Percentiles rank a stretch among this genome's conserved stretches.
Conservation (phyloP, 2,797 vertebrate genomes). For the Enteromius anoplus region DNA sequence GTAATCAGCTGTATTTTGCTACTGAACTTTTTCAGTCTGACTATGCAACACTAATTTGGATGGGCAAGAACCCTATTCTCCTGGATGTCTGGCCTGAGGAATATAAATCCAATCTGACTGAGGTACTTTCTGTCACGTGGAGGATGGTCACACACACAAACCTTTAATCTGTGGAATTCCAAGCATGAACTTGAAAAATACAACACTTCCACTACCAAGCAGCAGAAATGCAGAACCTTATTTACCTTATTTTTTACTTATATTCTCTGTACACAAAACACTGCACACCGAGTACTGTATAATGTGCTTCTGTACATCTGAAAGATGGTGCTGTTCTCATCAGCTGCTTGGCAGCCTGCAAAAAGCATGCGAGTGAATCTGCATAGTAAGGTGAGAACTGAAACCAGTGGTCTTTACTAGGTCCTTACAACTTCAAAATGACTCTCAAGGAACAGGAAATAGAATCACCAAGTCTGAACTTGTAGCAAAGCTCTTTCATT, state of each 20-base stretch:
- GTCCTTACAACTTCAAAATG: background rate
- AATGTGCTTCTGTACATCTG: background rate
- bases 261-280: background rate
- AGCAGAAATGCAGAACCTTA: background rate
- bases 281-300: background rate
- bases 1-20: background rate
- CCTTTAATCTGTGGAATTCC: background rate
- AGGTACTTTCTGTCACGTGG: constrained; percentile 18
- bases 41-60: background rate
- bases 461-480: background rate
- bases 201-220: background rate
- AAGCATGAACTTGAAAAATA: background rate
- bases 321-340: constrained; percentile 16
- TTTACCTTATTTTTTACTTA: background rate
- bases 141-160: constrained; percentile 14
- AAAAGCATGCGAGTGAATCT: background rate
- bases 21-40: constrained; percentile 3
- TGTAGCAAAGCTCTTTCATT: background rate
- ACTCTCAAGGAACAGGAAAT: background rate
- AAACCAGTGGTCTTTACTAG: background rate
- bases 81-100: background rate
- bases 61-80: background rate
- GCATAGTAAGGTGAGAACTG: background rate
- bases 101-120: background rate
- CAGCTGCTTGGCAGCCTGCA: background rate